Percentiles rank a stretch among this genome's conserved stretches.
Conservation (phyloP, 2,113 vertebrate species). For the Charadrius vociferus region DNA sequence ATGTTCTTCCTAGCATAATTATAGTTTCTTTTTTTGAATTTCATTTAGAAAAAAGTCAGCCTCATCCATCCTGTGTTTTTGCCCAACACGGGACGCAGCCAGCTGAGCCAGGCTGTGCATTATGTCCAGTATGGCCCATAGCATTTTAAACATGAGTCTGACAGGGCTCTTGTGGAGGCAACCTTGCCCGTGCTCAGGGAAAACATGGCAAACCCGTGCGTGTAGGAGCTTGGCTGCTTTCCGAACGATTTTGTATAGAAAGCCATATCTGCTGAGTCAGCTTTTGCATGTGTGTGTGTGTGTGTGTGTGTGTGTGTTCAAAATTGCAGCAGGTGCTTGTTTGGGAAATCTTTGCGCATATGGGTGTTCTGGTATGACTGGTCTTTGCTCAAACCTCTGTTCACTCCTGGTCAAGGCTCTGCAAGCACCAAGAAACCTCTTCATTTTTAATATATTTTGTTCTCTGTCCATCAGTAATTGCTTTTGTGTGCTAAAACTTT, state of each 20-base stretch:
- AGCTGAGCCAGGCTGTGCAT: not conserved
- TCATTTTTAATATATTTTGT: not conserved
- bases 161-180: accelerated
- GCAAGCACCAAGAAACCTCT: not conserved
- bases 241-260: accelerated
- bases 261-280: accelerated
- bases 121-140: not conserved
- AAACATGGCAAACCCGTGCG: accelerated
- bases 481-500: not conserved
- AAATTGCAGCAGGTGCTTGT: not conserved
- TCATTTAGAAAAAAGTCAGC: not conserved
- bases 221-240: not conserved
- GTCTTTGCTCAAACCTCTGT: not conserved
- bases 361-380: not conserved
- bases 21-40: not conserved
- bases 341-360: not conserved
- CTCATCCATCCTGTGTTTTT: not conserved
- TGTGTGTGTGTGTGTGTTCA: not conserved
- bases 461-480: not conserved
- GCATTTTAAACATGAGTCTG: not conserved
- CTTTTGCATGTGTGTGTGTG: accelerated
- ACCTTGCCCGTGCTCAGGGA: not conserved
- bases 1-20: constrained; percentile 50
- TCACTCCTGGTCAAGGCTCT: not conserved
- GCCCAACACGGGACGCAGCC: not conserved